These are phyloP conservation scores for Gopherus evgoodei DNA, from an alignment of 2,113 vertebrate genomes.

Conservation along the genomic window DNA sequence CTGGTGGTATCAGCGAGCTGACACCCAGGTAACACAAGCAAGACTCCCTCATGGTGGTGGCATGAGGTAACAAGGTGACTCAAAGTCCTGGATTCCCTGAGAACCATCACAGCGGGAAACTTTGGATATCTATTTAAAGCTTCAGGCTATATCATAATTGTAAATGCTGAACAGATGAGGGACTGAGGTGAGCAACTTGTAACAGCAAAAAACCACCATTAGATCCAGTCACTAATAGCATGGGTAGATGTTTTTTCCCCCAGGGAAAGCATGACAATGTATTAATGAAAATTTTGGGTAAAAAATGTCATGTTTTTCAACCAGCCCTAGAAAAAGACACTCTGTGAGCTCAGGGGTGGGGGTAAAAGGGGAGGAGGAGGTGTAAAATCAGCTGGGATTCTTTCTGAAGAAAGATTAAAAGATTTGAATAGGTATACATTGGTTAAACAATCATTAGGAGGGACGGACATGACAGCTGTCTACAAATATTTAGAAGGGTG, in stretches of 20 bases:
- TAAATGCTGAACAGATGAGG: constrained; percentile 59
- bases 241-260: neutral
- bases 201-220: constrained; percentile 59
- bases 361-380: no score
- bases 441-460: neutral
- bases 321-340: neutral
- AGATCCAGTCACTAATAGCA: constrained; percentile 52
- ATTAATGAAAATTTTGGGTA: neutral
- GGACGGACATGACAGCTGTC: neutral
- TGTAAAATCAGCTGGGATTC: neutral
- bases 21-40: neutral
- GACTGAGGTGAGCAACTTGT: constrained; percentile 46
- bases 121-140: constrained; percentile 55
- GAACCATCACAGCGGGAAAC: neutral
- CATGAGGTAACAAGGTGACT: neutral
- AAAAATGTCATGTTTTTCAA: constrained; percentile 12
- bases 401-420: neutral
- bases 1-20: neutral
- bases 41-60: neutral
- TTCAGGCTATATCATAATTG: constrained; percentile 61
- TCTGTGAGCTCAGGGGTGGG: neutral
- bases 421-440: neutral
- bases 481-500: constrained; percentile 2
- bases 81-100: neutral
- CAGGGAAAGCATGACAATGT: constrained; percentile 2